These are phyloP conservation scores for Bilobella aurantiaca DNA, from an alignment of 1,140 invertebrate species.

Conservation along the genomic window DNA sequence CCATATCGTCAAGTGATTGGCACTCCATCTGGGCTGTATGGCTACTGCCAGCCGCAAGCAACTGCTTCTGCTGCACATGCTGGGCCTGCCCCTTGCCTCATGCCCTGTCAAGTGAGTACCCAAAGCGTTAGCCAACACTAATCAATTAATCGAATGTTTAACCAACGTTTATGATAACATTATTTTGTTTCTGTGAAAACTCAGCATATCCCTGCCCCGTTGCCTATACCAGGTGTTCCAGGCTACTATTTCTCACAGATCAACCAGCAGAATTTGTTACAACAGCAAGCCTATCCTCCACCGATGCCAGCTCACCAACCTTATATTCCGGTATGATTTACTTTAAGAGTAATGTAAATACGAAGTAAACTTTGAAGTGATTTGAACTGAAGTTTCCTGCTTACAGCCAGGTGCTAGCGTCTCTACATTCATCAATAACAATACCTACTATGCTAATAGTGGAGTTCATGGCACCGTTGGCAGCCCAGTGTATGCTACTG, in stretches of 20 bases:
- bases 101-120: slow-evolving; percentile 24
- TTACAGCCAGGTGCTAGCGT: slow-evolving; percentile 18
- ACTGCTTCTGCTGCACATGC: slow-evolving; percentile 9
- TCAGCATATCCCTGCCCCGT: slow-evolving; percentile 19
- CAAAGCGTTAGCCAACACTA: neutral
- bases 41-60: slow-evolving; percentile 21
- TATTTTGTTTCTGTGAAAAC: neutral
- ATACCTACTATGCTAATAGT: slow-evolving; percentile 19
- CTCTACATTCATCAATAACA: slow-evolving; percentile 24
- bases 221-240: slow-evolving; percentile 12
- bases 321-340: slow-evolving; percentile 9
- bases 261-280: slow-evolving; percentile 13
- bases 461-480: slow-evolving; percentile 7
- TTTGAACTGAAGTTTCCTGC: no score
- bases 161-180: neutral
- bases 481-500: slow-evolving; percentile 16
- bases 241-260: slow-evolving; percentile 22
- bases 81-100: slow-evolving; percentile 21
- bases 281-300: slow-evolving; percentile 18
- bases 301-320: slow-evolving; percentile 23
- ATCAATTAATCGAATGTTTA: neutral
- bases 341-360: neutral
- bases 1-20: slow-evolving; percentile 16
- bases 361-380: neutral
- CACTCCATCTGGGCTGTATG: slow-evolving; percentile 21